These are phyloP conservation scores for Gnathonemus echidnorhynchus DNA, from an alignment of 2,113 vertebrate species.

Conservation along the genomic window DNA sequence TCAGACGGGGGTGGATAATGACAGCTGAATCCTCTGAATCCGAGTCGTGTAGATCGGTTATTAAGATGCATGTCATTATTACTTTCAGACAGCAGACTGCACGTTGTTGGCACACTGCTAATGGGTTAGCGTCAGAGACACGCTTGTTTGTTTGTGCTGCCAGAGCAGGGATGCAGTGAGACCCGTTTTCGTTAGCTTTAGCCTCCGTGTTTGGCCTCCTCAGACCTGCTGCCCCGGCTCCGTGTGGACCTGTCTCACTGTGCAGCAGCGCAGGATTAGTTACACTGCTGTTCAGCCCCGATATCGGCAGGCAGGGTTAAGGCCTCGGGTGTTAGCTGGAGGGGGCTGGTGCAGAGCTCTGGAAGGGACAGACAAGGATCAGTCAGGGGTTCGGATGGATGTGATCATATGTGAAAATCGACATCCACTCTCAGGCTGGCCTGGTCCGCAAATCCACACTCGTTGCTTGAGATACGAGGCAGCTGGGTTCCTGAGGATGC, in stretches of 20 bases:
- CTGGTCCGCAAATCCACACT: background rate
- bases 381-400: background rate
- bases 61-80: background rate
- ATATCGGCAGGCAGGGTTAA: background rate
- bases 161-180: background rate
- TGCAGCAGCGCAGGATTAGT: background rate
- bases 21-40: background rate
- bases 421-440: background rate
- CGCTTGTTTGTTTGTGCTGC: background rate
- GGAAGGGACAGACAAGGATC: background rate
- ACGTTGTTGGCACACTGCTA: background rate
- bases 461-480: background rate
- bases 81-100: constrained; percentile 2
- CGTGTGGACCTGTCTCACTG: background rate
- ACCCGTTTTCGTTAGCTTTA: background rate
- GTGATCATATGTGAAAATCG: background rate
- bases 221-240: background rate
- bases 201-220: background rate
- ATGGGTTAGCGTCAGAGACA: background rate
- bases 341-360: background rate
- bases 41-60: background rate
- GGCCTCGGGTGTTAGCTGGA: background rate
- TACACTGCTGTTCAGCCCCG: background rate
- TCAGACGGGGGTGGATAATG: background rate
- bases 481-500: background rate